Evolutionary conservation across 2,888 invertebrate genomes (phyloP).

Genomic region (Brachyopa scutellaris): DNA sequence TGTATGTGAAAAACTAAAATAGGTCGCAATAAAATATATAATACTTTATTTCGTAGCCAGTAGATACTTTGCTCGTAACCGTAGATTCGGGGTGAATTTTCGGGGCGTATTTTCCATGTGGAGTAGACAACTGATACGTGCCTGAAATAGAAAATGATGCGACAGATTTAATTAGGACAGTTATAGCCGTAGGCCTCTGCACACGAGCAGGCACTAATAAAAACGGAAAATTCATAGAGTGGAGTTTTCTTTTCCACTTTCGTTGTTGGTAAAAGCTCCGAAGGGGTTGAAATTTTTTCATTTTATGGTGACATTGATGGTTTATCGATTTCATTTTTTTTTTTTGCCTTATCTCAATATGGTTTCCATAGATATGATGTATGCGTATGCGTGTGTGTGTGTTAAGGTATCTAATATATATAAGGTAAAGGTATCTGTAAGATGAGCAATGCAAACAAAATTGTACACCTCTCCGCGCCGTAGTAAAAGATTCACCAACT

Average conservation of each 20-base stretch:
- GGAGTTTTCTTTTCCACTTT: constrained; percentile 6
- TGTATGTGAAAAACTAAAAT: constrained; percentile 21
- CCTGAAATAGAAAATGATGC: constrained; percentile 49
- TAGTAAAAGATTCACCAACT: too few species aligned
- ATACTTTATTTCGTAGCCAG: too few species aligned
- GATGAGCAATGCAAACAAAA: too few species aligned
- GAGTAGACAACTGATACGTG: constrained; percentile 51
- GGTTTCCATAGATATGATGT: neutral
- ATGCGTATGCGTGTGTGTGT: too few species aligned
- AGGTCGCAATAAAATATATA: constrained; percentile 35
- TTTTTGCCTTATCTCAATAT: neutral
- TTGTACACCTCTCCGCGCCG: too few species aligned
- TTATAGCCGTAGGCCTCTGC: constrained; percentile 13
- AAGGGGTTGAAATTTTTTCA: constrained; percentile 25
- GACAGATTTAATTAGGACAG: constrained; percentile 52
- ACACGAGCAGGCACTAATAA: constrained; percentile 28
- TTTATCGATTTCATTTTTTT: constrained; percentile 46
- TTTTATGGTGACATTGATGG: constrained; percentile 49
- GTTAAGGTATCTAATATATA: too few species aligned
- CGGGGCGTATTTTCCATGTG: constrained; percentile 28
- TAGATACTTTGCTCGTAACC: too few species aligned
- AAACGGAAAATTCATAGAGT: constrained; percentile 33
- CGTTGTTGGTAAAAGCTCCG: neutral
- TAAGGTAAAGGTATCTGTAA: too few species aligned
- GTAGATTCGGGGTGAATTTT: constrained; percentile 33